A percentile compares a stretch with the other conserved stretches of the same genome.
Conservation (phyloP, 2,113 vertebrate species). For the Pipa parva region DNA sequence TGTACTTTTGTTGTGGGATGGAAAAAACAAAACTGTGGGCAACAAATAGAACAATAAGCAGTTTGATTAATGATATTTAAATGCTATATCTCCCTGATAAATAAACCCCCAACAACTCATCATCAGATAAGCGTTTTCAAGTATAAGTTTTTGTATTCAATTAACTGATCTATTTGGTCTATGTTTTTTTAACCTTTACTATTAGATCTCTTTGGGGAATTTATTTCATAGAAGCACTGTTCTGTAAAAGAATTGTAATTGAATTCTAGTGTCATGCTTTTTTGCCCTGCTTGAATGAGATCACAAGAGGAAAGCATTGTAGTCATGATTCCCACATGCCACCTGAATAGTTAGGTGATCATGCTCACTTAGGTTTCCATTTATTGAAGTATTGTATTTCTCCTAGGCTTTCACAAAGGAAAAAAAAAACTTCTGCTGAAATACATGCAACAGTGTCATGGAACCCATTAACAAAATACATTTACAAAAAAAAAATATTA, state of each 20-base stretch:
- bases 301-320: slow-evolving; percentile 10
- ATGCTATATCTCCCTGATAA: too few relatives aligned
- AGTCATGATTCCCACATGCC: slow-evolving; percentile 3
- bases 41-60: too few relatives aligned
- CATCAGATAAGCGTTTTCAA: too few relatives aligned
- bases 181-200: not conserved
- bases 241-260: slow-evolving; percentile 16
- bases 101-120: too few relatives aligned
- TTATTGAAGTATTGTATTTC: slow-evolving; percentile 10
- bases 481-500: too few relatives aligned
- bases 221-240: not conserved
- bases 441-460: too few relatives aligned
- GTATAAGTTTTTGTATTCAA: not conserved
- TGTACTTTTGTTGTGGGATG: too few relatives aligned
- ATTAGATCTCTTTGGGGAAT: not conserved
- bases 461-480: too few relatives aligned
- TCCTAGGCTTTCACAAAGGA: not conserved
- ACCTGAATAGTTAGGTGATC: slow-evolving; percentile 24
- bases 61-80: too few relatives aligned
- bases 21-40: too few relatives aligned
- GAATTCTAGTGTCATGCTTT: slow-evolving; percentile 16
- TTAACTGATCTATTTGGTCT: not conserved
- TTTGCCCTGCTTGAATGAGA: slow-evolving; percentile 18
- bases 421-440: not conserved
- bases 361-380: slow-evolving; percentile 20